phyloP scores from a whole-genome alignment of 2,797 vertebrate genomes.

The Benthosema pterotum region DNA sequence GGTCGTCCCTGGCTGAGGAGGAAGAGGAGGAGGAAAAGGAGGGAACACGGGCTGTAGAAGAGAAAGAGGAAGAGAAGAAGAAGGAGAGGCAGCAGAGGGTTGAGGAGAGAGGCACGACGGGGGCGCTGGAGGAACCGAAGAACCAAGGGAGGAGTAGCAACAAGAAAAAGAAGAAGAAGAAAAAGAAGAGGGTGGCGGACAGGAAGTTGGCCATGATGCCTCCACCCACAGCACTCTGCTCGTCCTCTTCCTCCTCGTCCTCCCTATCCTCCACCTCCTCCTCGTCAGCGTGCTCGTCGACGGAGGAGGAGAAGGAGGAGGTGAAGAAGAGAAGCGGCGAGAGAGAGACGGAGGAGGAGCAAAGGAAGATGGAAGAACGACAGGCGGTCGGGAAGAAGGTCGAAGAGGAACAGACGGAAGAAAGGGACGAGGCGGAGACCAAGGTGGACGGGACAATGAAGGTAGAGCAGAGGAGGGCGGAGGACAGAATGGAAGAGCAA shows the following conservation, averaged over 20 bases:
- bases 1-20: constrained; percentile 44
- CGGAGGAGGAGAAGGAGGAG: constrained; percentile 40
- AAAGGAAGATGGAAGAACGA: background rate
- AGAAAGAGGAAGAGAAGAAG: constrained; percentile 46
- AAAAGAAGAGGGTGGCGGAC: background rate
- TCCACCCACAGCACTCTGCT: too few relatives aligned
- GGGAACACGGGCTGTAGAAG: constrained; percentile 31
- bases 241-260: too few relatives aligned
- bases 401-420: constrained; percentile 67
- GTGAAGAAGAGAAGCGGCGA: constrained; percentile 39
- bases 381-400: constrained; percentile 20
- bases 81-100: background rate
- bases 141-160: background rate
- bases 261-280: too few relatives aligned
- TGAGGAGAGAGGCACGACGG: constrained; percentile 16
- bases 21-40: constrained; percentile 36
- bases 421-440: too few relatives aligned
- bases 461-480: too few relatives aligned
- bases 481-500: too few relatives aligned
- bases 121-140: background rate
- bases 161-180: background rate
- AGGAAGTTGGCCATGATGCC: too few relatives aligned
- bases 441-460: too few relatives aligned
- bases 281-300: constrained; percentile 8
- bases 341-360: constrained; percentile 31